Evolutionary conservation across 2,888 invertebrate genomes (phyloP), one percentile per base, ranked within the genome.

Genomic region (Molanna angustata): DNA sequence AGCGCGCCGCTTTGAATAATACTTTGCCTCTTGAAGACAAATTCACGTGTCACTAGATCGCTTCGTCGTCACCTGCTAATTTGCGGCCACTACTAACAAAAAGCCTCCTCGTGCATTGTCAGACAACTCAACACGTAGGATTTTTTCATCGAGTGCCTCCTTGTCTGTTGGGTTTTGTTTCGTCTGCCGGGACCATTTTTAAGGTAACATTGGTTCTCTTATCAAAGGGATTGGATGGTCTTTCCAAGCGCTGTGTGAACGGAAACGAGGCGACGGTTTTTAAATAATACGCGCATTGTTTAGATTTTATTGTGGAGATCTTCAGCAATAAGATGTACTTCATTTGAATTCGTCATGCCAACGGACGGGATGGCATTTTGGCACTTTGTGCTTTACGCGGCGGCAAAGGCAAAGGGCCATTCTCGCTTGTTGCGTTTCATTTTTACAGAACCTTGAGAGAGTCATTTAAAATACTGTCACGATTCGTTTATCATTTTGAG

Each of bases 1-100:
- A 54, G 54, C 60, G 53, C 49, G 47, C 50, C 52, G 61, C 58
- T 51, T 51, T 45, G 57, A 57, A 57, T 54, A 57, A 33, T 46
- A 52, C n/a, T n/a, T n/a, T n/a, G n/a, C n/a, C n/a, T n/a, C n/a
- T n/a, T n/a, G n/a, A n/a, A n/a, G n/a, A n/a, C n/a, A n/a, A n/a
- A n/a, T n/a, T n/a, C n/a, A n/a, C n/a, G n/a, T n/a, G n/a, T n/a
- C n/a, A n/a, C n/a, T n/a, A n/a, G n/a, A n/a, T n/a, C n/a, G n/a
- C n/a, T n/a, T n/a, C n/a, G n/a, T n/a, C n/a, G n/a, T n/a, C n/a
- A n/a, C n/a, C n/a, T n/a, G n/a, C n/a, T n/a, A n/a, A n/a, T n/a
- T n/a, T n/a, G n/a, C n/a, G n/a, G n/a, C n/a, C n/a, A n/a, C n/a
- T n/a, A n/a, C n/a, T n/a, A n/a, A n/a, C n/a, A n/a, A n/a, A n/a